A percentile compares a stretch with the other conserved stretches of the same genome.
These are phyloP conservation scores for Spicauda simplicius DNA, from an alignment of 2,888 invertebrate species.

Conservation along the genomic window DNA sequence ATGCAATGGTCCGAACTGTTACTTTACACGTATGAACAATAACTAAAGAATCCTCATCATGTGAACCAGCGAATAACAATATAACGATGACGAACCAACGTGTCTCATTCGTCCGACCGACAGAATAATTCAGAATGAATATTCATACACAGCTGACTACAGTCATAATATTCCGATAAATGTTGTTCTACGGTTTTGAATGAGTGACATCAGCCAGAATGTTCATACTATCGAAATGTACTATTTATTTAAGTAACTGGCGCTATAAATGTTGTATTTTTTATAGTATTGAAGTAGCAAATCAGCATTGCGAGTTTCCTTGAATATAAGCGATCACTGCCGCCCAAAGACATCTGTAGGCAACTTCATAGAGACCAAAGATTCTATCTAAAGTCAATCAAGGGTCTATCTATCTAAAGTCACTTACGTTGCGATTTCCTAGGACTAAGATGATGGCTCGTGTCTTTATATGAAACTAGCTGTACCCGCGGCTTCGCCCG, in stretches of 20 bases:
- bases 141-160: constrained; percentile 25
- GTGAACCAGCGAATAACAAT: neutral
- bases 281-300: too few species aligned
- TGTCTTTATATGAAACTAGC: too few species aligned
- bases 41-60: neutral
- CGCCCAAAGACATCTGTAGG: too few species aligned
- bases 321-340: too few species aligned
- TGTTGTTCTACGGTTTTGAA: constrained; percentile 14
- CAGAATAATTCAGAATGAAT: constrained; percentile 22
- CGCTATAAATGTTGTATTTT: neutral
- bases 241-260: constrained; percentile 2
- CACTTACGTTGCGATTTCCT: too few species aligned
- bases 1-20: too few species aligned
- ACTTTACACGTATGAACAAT: neutral
- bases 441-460: too few species aligned
- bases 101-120: constrained; percentile 2
- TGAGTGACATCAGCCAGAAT: constrained; percentile 22
- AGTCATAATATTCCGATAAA: constrained; percentile 27
- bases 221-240: neutral
- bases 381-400: too few species aligned
- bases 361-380: too few species aligned
- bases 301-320: too few species aligned
- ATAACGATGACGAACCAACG: constrained; percentile 9
- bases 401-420: too few species aligned
- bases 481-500: too few species aligned